These are phyloP conservation scores for Ochropacha duplaris DNA, from an alignment of 2,888 invertebrate species.

Conservation along the genomic window DNA sequence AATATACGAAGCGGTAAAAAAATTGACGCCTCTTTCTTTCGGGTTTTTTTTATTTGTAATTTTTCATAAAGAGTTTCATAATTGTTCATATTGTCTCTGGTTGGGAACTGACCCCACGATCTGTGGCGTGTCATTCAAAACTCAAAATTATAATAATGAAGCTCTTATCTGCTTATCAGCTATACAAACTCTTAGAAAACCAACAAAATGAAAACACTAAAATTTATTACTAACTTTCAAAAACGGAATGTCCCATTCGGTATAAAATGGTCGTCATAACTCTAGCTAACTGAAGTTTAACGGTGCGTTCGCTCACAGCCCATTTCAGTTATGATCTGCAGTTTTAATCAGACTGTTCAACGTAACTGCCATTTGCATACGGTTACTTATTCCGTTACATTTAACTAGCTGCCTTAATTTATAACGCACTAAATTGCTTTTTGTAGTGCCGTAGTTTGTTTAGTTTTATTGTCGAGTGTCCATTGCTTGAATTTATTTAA, in stretches of 20 bases:
- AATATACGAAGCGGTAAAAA: no score
- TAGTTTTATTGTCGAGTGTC: background rate
- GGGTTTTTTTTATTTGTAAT: no score
- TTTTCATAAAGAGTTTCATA: no score
- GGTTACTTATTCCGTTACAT: conserved; percentile 66
- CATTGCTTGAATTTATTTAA: background rate
- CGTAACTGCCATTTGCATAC: conserved; percentile 62
- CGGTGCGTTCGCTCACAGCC: conserved; percentile 50
- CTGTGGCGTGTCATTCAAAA: no score
- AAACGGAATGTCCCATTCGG: conserved; percentile 9
- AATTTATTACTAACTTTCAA: background rate
- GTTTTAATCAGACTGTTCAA: conserved; percentile 60
- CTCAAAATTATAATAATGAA: no score
- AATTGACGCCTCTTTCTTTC: no score
- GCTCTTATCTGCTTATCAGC: no score
- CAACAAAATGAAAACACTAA: no score
- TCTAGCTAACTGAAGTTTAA: conserved; percentile 51
- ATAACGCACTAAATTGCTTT: background rate
- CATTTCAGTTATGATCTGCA: conserved; percentile 62
- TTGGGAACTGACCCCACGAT: no score
- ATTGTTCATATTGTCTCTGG: no score
- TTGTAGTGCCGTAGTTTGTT: background rate
- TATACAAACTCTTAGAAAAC: no score
- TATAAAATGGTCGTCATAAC: conserved; percentile 33
- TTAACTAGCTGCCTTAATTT: conserved; percentile 35